These are phyloP conservation scores for Orchestes rusci DNA, from an alignment of 2,888 invertebrate genomes.

Conservation along the genomic window DNA sequence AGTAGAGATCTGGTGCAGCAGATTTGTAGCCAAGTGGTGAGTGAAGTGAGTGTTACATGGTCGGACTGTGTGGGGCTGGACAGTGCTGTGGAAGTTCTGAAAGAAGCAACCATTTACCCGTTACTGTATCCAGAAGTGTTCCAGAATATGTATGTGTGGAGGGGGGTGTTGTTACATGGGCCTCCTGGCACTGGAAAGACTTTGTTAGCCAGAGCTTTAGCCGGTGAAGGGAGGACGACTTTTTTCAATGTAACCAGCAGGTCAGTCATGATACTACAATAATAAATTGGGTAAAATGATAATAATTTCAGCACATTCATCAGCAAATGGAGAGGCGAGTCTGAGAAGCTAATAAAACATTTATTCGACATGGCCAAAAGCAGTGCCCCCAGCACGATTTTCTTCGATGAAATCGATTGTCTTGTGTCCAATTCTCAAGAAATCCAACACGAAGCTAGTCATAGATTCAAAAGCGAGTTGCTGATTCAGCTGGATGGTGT, in stretches of 20 bases:
- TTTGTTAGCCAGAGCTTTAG: constrained; percentile 79
- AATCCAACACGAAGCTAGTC: constrained; percentile 78
- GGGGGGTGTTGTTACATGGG: constrained; percentile 58
- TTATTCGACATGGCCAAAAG: constrained; percentile 74
- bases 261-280: no score
- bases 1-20: constrained; percentile 59
- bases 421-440: constrained; percentile 59
- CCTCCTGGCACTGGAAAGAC: constrained; percentile 80
- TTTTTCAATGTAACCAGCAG: constrained; percentile 84
- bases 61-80: constrained; percentile 72
- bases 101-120: constrained; percentile 83
- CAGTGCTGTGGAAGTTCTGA: constrained; percentile 65
- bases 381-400: constrained; percentile 84
- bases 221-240: constrained; percentile 67
- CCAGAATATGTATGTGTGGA: constrained; percentile 70
- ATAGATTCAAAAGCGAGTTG: constrained; percentile 83
- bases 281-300: no score
- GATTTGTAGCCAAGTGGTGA: constrained; percentile 57
- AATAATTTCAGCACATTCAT: constrained; percentile 75
- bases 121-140: constrained; percentile 67
- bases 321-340: constrained; percentile 96
- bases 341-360: constrained; percentile 85
- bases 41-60: constrained; percentile 68
- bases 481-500: constrained; percentile 76
- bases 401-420: constrained; percentile 89